Base-by-base conservation (phyloP, 2,797 vertebrate genomes). In the Micropoecilia bifurca region DNA sequence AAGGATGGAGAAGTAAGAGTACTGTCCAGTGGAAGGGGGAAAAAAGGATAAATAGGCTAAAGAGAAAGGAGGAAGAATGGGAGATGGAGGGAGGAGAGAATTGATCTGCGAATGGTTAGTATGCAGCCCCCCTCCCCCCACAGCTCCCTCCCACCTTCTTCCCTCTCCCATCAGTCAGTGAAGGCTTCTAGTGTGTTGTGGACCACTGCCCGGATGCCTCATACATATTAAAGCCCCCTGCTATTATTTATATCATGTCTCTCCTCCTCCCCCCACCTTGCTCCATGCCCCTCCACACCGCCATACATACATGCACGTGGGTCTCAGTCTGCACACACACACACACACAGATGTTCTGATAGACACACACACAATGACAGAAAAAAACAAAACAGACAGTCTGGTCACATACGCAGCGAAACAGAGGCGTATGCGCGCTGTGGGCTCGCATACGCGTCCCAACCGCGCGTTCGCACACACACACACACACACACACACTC, bases 151-250 rank as follows among this genome's bases (percentile, higher is more conserved):
- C 85, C 82, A 81, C 78, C 85, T 87, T 86, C 91, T 89, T 91
- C 92, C 93, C 92, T 92, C 94, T 94, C 92, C 94, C 94, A 96
- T 96, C 96, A 95, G 95, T 96, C 96, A 96, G 94, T 86, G 90
- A 94, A 92, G 92, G 92, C 91, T 95, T 92, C 92, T 94, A 95
- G 94, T 95, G 94, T 94, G 95, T 96, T 96, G 95, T 96, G 95
- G 96, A 95, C 95, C 94, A 94, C 95, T 96, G 95, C 95, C 95
- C 93, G 90, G 95, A 96, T 94, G 91, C 95, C 95, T 96, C 95
- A 96, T 96, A 96, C 95, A 96, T 96, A 96, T 96, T 96, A 96
- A 96, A 96, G 92, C 92, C 93, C 91, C 92, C 91, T 91, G 93
- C 94, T 95, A 95, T 95, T 95, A 95, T 94, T 93, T 91, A 92